Evolutionary conservation across 2,888 invertebrate genomes (phyloP).

Genomic region (Halictus ligatus): DNA sequence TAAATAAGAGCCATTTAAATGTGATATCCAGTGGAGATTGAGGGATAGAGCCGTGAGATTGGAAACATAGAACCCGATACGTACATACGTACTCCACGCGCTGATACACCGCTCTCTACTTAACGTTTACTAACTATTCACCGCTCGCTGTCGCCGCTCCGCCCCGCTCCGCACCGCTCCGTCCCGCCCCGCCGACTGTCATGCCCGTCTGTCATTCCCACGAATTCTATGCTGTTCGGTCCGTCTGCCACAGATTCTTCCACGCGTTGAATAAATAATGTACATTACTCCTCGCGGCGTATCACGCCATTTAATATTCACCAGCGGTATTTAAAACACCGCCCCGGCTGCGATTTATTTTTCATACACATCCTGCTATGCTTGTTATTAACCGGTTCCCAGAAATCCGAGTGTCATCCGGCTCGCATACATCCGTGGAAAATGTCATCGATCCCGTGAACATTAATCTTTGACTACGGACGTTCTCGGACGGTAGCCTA

Average conservation of each 20-base stretch:
- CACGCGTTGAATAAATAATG: constrained; percentile 30
- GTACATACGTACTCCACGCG: constrained; percentile 58
- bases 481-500: too few species aligned
- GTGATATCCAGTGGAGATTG: constrained; percentile 69
- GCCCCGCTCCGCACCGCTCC: not conserved
- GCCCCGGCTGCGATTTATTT: not conserved
- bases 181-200: constrained; percentile 23
- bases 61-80: constrained; percentile 65
- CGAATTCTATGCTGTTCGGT: constrained; percentile 50
- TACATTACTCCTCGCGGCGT: too few species aligned
- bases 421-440: not conserved
- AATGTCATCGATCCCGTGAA: not conserved
- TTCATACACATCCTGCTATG: not conserved
- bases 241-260: constrained; percentile 22
- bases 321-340: not conserved
- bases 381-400: not conserved
- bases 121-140: constrained; percentile 74
- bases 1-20: constrained; percentile 74
- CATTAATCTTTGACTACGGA: not conserved
- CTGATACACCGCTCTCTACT: constrained; percentile 72
- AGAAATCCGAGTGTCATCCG: not conserved
- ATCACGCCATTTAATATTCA: not conserved
- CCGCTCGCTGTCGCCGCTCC: constrained; percentile 29
- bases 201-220: constrained; percentile 57
- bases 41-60: constrained; percentile 41